Base-by-base conservation (phyloP, 2,888 invertebrate species). In the Ormyrus rosae region DNA sequence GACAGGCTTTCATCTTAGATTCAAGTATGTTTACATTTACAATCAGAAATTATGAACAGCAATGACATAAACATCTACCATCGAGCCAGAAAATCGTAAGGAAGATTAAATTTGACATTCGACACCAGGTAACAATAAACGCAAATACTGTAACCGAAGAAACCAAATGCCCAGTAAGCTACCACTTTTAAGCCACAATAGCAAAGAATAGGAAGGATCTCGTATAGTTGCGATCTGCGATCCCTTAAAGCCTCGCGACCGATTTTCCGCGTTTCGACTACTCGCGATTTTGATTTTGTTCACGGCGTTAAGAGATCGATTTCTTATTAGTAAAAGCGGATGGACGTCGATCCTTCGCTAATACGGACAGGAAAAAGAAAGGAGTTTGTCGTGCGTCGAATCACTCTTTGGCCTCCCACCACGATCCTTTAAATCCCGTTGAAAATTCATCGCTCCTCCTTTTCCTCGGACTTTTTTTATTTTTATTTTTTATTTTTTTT, bases 21-120 rank as follows among this genome's bases (percentile, higher is more conserved):
- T 63, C 61, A 60, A 77, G 65, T 70, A 82, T 63, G 53, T 79
- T 82, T 79, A 80, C 60, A 56, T 77, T 79, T 82, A 80, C 73
- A 80, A 82, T 82, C 11, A 82, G 60, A 73, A 80, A 69, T 80
- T 74, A 65, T 70, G 74, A 80, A 80, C 73, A 80, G 70, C 76
- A 80, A 71, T 70, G 77, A 73, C 76, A 77, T 79, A 73, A 82
- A 80, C 65, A 77, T 80, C 77, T 74, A 80, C 73, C 70, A 82
- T 80, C 60, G 50, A 80, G 69, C 69, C 73, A 68, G 63, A 70
- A 67, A 69, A 70, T 70, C 45, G 45, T 8, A 73, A 75, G 64
- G 46, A 64, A 75, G 74, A 46, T 11, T 11, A 55, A 63, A 51
- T 51, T 63, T n/a, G n/a, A n/a, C n/a, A n/a, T n/a, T n/a, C n/a